Base-by-base conservation (phyloP, 2,113 vertebrate genomes). In the Austrofundulus limnaeus region DNA sequence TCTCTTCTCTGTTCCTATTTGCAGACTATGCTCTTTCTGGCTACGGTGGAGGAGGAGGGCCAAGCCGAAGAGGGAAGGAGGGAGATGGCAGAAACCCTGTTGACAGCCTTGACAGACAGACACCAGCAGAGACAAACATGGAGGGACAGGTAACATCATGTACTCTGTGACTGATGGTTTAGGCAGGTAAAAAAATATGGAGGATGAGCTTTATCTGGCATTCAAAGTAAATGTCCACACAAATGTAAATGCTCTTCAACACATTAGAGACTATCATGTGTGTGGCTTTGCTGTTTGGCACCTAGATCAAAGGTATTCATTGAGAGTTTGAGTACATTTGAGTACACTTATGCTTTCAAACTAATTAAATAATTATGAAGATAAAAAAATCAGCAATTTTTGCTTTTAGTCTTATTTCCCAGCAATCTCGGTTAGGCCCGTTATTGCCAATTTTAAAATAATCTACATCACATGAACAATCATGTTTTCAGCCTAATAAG, bases 101-200 rank as follows among this genome's bases (percentile, higher is more conserved):
- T 97, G 20, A 85, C 91, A 1, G 78, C 88, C n/a, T 92, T 98
- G 79, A 91, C 84, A 2, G 91, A 95, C 56, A 92, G 96, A 70
- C 96, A 96, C 73, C 93, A 92, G 67, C 94, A 95, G 71, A 91
- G 96, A 74, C 91, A 93, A 80, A 96, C 95, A 43, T 99, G 97
- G 97, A 92, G 92, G 51, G 87, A 89, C 87, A 97, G 97, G 97
- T 99, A 80, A 91, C 51, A 69, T 60, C 66, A 1, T 71, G 52
- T 62, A 61, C 42, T 54, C 39, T 55, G 28, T 72, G 43, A 67
- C 67, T 70, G 34, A 48, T 60, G 57, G 14, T 47, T 51, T 60
- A 64, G 50, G 52, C 55, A 38, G 25, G 34, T 34, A 55, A 54
- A 53, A 43, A 43, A 28, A 25, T n/a, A 16, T 24, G 31, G 46